Evolutionary conservation across 2,888 invertebrate species (phyloP).

Genomic region (Caenorhabditis sp.): DNA sequence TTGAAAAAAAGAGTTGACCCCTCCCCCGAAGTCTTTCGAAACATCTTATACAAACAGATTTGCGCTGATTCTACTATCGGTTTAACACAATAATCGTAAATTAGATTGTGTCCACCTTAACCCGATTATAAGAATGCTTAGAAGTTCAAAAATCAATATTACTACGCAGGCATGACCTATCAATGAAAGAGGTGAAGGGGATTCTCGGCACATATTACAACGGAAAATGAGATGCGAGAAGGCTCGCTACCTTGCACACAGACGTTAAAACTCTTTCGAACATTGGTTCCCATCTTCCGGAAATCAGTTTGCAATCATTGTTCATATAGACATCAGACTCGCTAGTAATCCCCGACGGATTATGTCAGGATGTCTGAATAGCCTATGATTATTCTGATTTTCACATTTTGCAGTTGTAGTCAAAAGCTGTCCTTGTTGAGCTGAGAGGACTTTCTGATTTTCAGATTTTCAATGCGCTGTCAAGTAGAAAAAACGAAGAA

Average conservation of each 20-base stretch:
- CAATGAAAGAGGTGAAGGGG: constrained; percentile 5
- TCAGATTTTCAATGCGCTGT: too few relatives aligned
- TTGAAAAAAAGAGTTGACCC: background rate
- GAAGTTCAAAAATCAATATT: constrained; percentile 43
- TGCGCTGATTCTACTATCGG: too few relatives aligned
- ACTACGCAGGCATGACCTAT: constrained; percentile 19
- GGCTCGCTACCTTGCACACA: too few relatives aligned
- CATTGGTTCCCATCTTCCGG: too few relatives aligned
- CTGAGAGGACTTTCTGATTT: background rate
- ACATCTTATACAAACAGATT: background rate
- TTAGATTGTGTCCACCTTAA: background rate
- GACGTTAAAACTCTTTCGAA: too few relatives aligned
- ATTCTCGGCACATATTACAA: constrained; percentile 22
- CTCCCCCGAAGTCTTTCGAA: background rate
- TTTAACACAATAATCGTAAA: background rate
- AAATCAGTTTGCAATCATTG: too few relatives aligned
- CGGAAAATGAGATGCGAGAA: background rate
- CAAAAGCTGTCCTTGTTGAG: too few relatives aligned
- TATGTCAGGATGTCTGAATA: too few relatives aligned
- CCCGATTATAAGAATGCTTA: constrained; percentile 9
- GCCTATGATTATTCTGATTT: too few relatives aligned
- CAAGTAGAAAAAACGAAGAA: constrained; percentile 15
- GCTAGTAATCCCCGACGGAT: too few relatives aligned
- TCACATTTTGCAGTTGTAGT: too few relatives aligned
- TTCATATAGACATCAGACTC: too few relatives aligned